These are phyloP conservation scores for Drosophila gunungcola DNA, from an alignment of 1,140 invertebrate genomes.

Conservation along the genomic window DNA sequence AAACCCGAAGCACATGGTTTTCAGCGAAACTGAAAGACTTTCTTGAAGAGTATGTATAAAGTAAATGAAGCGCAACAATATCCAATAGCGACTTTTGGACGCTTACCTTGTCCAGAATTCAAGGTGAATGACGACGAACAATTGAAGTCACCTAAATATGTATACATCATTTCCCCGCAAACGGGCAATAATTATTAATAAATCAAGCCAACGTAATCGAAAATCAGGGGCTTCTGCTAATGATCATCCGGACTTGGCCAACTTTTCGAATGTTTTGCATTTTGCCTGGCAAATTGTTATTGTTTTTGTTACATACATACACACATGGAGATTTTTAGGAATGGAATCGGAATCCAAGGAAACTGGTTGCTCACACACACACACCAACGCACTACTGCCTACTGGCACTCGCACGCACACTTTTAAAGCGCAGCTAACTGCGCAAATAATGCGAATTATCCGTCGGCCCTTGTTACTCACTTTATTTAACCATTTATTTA, in stretches of 20 bases:
- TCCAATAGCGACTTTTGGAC: constrained; percentile 65
- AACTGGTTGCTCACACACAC: constrained; percentile 55
- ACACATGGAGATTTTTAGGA: constrained; percentile 24
- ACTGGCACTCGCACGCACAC: constrained; percentile 13
- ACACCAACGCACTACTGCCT: constrained; percentile 3
- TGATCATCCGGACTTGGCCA: constrained; percentile 7
- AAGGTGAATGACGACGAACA: constrained; percentile 78
- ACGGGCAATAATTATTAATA: constrained; percentile 70
- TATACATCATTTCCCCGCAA: constrained; percentile 1
- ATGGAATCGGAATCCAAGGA: constrained; percentile 32
- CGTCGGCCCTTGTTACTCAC: constrained; percentile 53
- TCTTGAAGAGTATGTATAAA: neutral
- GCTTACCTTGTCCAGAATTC: constrained; percentile 60
- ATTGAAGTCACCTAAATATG: constrained; percentile 47
- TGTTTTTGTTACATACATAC: constrained; percentile 75
- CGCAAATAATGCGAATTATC: constrained; percentile 20
- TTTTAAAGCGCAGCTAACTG: constrained; percentile 3
- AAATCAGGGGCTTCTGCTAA: constrained; percentile 8
- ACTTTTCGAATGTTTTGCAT: constrained; percentile 40
- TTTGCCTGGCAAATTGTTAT: constrained; percentile 59
- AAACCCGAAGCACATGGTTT: constrained; percentile 34
- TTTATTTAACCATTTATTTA: constrained; percentile 54
- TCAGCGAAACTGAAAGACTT: neutral
- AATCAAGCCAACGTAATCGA: constrained; percentile 53
- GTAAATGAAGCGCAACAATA: constrained; percentile 54